A percentile compares a stretch with the other conserved stretches of the same genome.
These are phyloP conservation scores for Sitophilus oryzae DNA, from an alignment of 1,140 invertebrate genomes.

Conservation along the genomic window DNA sequence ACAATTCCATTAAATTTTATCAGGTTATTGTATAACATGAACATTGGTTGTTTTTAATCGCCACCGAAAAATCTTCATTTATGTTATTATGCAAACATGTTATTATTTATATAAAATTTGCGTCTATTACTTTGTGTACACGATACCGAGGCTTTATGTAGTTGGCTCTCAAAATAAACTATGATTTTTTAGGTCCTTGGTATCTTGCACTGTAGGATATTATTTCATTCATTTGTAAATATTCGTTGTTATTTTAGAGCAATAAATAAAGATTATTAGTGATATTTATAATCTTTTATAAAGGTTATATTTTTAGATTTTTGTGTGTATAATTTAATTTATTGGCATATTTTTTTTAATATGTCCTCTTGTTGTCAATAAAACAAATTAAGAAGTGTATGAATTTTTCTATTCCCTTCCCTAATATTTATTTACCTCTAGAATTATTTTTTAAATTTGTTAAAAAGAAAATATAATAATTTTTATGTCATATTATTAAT, in stretches of 20 bases:
- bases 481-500: too few species aligned
- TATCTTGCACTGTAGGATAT: too few species aligned
- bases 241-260: conserved; percentile 30
- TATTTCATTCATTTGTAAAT: conserved; percentile 2
- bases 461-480: not conserved
- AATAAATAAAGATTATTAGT: conserved; percentile 30
- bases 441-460: conserved; percentile 1
- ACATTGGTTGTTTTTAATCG: not conserved
- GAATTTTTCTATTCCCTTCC: conserved; percentile 18
- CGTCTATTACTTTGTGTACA: too few species aligned
- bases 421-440: conserved; percentile 1
- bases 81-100: too few species aligned
- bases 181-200: too few species aligned
- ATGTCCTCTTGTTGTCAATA: conserved; percentile 34
- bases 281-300: conserved; percentile 37
- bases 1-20: not conserved
- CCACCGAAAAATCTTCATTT: too few species aligned
- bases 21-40: too few species aligned
- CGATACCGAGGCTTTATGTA: too few species aligned
- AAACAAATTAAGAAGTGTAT: conserved; percentile 24
- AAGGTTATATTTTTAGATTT: conserved; percentile 36
- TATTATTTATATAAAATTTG: too few species aligned
- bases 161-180: too few species aligned
- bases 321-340: conserved; percentile 35
- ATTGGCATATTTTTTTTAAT: conserved; percentile 32